These are phyloP conservation scores for Ondatra zibethicus DNA, from an alignment of 2,113 vertebrate genomes.

Conservation along the genomic window DNA sequence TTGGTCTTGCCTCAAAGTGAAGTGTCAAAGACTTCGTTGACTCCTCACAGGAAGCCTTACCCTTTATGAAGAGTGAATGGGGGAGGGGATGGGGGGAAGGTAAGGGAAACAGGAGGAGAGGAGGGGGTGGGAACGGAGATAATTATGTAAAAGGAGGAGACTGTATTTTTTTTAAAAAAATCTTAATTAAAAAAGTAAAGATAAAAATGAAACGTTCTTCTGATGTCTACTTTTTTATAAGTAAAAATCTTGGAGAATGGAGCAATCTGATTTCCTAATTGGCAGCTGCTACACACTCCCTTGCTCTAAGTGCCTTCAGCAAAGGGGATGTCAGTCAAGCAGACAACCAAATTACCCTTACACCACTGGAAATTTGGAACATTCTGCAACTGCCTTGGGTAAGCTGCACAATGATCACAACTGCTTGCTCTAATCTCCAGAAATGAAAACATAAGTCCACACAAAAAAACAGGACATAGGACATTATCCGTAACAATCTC, in stretches of 20 bases:
- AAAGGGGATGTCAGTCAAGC: background rate
- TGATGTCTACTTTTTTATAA: background rate
- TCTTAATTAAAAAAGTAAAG: too few relatives aligned
- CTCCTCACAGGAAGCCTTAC: too few relatives aligned
- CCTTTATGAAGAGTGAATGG: too few relatives aligned
- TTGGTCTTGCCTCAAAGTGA: too few relatives aligned
- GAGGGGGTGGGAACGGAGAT: too few relatives aligned
- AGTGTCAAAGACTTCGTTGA: too few relatives aligned
- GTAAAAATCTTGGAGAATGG: background rate
- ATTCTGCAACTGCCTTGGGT: background rate
- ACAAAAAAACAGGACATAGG: background rate
- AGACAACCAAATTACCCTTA: background rate
- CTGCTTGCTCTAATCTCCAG: background rate
- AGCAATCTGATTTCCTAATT: background rate
- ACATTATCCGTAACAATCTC: background rate
- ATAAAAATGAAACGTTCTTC: background rate
- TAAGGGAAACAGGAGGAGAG: too few relatives aligned
- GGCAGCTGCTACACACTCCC: background rate
- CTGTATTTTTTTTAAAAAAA: too few relatives aligned
- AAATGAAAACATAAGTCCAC: background rate
- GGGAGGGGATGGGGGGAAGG: too few relatives aligned
- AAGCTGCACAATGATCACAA: background rate
- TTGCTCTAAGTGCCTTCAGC: background rate
- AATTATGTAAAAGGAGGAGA: too few relatives aligned
- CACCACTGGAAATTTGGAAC: background rate